Percentiles rank a stretch among this genome's conserved stretches.
Conservation (phyloP, 1,140 invertebrate species). For the Cotesia glomerata region DNA sequence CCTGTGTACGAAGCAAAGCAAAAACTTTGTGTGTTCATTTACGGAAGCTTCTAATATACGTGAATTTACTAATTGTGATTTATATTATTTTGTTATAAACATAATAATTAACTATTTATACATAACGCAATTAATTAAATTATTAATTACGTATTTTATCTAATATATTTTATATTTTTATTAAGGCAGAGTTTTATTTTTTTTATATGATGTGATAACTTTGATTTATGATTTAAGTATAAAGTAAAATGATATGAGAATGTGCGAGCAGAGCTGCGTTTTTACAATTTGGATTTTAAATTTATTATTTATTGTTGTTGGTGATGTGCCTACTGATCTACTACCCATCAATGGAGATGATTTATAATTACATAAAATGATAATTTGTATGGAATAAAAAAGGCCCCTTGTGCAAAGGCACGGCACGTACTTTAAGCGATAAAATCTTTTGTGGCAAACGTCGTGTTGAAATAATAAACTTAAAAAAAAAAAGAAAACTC, state of each 20-base stretch:
- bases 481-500: conserved; percentile 23
- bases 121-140: too few relatives aligned
- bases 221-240: neutral
- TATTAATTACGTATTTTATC: too few relatives aligned
- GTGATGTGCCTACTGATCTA: neutral
- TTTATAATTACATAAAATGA: neutral
- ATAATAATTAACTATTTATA: neutral
- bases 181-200: too few relatives aligned
- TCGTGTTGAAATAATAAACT: conserved; percentile 7
- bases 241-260: neutral
- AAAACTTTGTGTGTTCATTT: conserved; percentile 26
- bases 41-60: conserved; percentile 5
- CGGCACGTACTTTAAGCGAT: neutral
- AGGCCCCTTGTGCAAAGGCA: conserved; percentile 18
- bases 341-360: neutral
- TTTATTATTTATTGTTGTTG: neutral
- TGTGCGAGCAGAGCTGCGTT: neutral
- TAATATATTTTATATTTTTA: too few relatives aligned
- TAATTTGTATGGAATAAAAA: neutral
- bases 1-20: conserved; percentile 55
- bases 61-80: neutral
- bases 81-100: neutral
- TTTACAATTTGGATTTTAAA: neutral
- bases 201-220: too few relatives aligned
- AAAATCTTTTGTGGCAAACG: conserved; percentile 19